phyloP scores from a whole-genome alignment of 53 echinoderm and acorn worm species.

The Hippasteria phrygiana region DNA sequence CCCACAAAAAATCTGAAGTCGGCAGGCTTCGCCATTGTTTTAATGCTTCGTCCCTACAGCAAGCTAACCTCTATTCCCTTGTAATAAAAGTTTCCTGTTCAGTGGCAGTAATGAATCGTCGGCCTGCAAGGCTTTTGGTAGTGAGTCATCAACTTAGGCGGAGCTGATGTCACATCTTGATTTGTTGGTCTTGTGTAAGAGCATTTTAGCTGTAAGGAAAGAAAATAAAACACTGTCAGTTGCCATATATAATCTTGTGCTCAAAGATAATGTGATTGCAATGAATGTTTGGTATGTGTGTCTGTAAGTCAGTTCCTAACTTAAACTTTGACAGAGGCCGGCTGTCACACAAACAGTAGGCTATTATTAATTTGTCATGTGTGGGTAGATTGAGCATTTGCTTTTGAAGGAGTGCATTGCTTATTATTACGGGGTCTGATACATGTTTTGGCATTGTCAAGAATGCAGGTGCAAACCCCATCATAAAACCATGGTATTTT shows the following conservation, averaged over 20 bases:
- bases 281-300: too few species aligned
- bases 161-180: neutral
- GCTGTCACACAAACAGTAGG: too few species aligned
- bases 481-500: too few species aligned
- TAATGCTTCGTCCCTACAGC: neutral
- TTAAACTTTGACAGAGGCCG: too few species aligned
- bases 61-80: neutral
- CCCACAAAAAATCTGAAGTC: neutral
- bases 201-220: neutral
- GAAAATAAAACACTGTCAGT: neutral
- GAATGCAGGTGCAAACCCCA: too few species aligned
- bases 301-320: too few species aligned
- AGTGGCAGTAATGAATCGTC: neutral
- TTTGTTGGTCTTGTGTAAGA: neutral
- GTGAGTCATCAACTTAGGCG: conserved; percentile 12
- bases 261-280: too few species aligned
- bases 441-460: too few species aligned
- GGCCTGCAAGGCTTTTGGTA: neutral
- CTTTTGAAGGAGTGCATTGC: too few species aligned
- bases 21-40: conserved; percentile 20
- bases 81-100: conserved; percentile 40
- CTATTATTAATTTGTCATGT: too few species aligned
- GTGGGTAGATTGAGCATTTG: too few species aligned
- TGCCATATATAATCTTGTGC: neutral
- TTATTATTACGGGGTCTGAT: too few species aligned